Base-by-base conservation (phyloP, 2,797 vertebrate species). In the Enteromius radiatus region DNA sequence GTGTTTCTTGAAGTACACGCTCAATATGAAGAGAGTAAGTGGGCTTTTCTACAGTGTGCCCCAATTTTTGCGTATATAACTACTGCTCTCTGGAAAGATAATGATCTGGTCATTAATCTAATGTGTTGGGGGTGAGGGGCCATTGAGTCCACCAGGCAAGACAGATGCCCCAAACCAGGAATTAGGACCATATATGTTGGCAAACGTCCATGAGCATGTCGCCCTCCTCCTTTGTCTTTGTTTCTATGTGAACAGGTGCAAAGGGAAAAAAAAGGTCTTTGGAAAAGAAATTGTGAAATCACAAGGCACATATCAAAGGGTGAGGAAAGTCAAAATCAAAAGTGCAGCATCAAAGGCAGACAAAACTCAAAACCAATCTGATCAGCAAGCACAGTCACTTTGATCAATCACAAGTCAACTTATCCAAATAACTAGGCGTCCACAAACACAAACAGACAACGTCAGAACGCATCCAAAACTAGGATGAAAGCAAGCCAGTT, bases 21-120 rank as follows among this genome's bases (percentile, higher is more conserved):
- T 54, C 61, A 61, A n/a, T 14, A 43, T 14, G 5, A 33, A 56
- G 17, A 7, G 17, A 43, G 41, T 43, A 43, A 12, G 33, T 9
- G 9, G 71, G 75, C 14, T 47, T 56, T 56, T 59, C 28, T 68
- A 80, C 61, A 71, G 28, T 36, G 36, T 67, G 10, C 38, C 54
- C 26, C 41, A 0, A 19, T 83, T 52, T 84, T 65, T 71, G 45
- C 28, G 78, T 41, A 54, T 43, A 41, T 61, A 83, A 77, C 17
- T 19, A 65, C 67, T 59, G 78, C 71, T 76, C 33, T 82, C 49
- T 81, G 69, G 59, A 45, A 26, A 82, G 31, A 84, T 68, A 56
- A 79, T 84, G 61, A 80, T 45, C 41, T n/a, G 61, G 49, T 74
- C 76, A 87, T 87, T 84, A 85, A 49, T 80, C 59, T 85, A 85